Conservation (phyloP, 2,888 invertebrate genomes). For the Cinara cedri region DNA sequence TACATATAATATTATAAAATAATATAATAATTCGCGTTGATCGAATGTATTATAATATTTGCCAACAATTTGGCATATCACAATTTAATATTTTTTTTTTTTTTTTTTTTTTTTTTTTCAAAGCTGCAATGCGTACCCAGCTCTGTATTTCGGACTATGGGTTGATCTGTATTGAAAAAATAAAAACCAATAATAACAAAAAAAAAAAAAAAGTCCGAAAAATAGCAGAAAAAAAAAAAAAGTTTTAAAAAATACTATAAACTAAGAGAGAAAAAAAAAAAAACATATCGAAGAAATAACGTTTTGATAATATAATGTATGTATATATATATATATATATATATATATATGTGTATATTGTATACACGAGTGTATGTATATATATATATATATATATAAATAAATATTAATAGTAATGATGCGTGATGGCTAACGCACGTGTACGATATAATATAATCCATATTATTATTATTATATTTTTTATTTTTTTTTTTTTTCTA, state of each 20-base stretch:
- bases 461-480: neutral
- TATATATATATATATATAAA: constrained; percentile 2
- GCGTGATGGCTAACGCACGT: constrained; percentile 43
- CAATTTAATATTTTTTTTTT: constrained; percentile 37
- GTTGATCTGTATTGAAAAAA: constrained; percentile 55
- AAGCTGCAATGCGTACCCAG: constrained; percentile 57
- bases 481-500: too few species aligned
- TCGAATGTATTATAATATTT: too few species aligned
- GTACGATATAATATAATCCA: too few species aligned
- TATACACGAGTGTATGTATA: too few species aligned
- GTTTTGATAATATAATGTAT: constrained; percentile 23
- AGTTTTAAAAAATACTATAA: neutral
- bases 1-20: too few species aligned
- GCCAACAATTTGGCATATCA: constrained; percentile 55
- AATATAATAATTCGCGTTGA: too few species aligned
- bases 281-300: constrained; percentile 53
- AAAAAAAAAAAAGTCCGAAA: constrained; percentile 42
- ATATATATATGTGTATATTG: too few species aligned
- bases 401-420: neutral
- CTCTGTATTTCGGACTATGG: constrained; percentile 55
- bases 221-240: constrained; percentile 25
- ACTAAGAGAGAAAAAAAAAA: neutral
- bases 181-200: constrained; percentile 53
- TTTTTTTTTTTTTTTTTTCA: constrained; percentile 33
- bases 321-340: constrained; percentile 9